Evolutionary conservation across 2,113 vertebrate species (phyloP), one percentile per base, ranked within the genome.

Genomic region (Cavia aperea): DNA sequence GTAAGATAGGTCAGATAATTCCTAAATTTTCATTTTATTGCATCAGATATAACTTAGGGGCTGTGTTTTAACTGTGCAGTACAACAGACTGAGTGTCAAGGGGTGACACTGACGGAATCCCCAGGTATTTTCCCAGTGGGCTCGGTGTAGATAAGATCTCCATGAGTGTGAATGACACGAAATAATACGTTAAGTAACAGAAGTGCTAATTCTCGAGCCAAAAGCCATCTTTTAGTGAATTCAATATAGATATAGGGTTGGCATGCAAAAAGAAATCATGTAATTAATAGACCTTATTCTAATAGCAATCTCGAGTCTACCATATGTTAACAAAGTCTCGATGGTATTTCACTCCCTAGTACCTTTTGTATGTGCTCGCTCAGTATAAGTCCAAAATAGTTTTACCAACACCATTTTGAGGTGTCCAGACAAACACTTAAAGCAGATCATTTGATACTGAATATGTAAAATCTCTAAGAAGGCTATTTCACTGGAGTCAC

Each of bases 371-470:
- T 7, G n/a, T 85, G 51, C 43, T 88, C 36, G 36, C 6, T 62
- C 4, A 66, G 33, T 49, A 46, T 39, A 31, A n/a, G 23, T 54
- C 70, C 86, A 31, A 84, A 89, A 60, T 81, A 77, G 49, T 65
- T 95, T 66, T 85, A 84, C 7, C 23, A 70, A 60, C 3, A 75
- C n/a, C 70, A 81, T 81, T 86, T 66, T 81, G 77, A 89, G 54
- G 70, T 93, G 19, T 66, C 46, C 39, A 81, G 49, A 66, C 15
- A 92, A 79, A 91, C 8, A 78, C 11, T 70, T 46, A 65, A 78
- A 93, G 68, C 79, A 86, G 90, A 58, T 89, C 51, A 81, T 43
- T 81, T 96, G 91, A 94, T n/a, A 86, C 5, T 36, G n/a, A 63
- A 78, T 88, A 36, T 92, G 84, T 75, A 73, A 97, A 84, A 88